Evolutionary conservation across 2,888 invertebrate species (phyloP).

Genomic region (Papilio gigon): DNA sequence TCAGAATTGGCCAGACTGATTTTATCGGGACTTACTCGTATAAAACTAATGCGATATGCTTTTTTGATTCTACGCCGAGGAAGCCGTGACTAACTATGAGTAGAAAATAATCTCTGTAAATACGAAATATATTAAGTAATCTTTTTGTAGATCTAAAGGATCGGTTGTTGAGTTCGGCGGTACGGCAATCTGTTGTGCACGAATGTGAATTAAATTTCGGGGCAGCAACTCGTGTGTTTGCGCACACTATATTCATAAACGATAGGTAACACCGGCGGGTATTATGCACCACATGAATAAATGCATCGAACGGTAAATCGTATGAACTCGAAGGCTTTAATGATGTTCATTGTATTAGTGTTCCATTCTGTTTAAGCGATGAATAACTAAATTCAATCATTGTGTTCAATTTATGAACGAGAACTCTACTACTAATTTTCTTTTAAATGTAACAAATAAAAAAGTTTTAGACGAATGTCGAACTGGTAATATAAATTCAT

Average conservation of each 20-base stretch:
- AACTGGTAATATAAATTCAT: no score
- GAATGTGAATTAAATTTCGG: not conserved
- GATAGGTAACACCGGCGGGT: not conserved
- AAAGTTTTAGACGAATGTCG: no score
- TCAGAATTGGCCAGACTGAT: no score
- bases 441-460: not conserved
- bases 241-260: slow-evolving; percentile 15
- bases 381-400: slow-evolving; percentile 17
- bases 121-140: no score
- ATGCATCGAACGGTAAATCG: not conserved
- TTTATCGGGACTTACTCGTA: no score
- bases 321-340: slow-evolving; percentile 1
- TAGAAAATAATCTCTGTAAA: no score
- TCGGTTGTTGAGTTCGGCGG: no score
- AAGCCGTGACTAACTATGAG: no score
- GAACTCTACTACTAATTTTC: not conserved
- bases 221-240: not conserved
- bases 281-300: slow-evolving; percentile 6
- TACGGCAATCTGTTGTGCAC: not conserved
- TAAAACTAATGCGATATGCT: no score
- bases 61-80: no score
- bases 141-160: no score
- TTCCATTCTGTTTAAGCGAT: not conserved
- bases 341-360: not conserved
- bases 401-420: not conserved